Evolutionary conservation across 2,888 invertebrate species (phyloP).

Genomic region (Xylota segnis): DNA sequence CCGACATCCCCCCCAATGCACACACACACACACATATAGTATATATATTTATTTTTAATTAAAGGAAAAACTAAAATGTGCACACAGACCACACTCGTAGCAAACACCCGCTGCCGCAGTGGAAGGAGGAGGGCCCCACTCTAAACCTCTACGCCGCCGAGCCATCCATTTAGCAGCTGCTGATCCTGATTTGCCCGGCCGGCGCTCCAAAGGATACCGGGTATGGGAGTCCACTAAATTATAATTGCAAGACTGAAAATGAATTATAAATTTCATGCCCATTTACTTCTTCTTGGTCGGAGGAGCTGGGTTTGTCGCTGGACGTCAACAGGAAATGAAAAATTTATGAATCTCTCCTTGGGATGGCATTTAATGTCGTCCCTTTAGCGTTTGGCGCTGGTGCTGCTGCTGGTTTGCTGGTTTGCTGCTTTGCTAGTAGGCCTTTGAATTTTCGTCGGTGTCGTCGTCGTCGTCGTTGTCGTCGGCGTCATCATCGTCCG

Average conservation of each 20-base stretch:
- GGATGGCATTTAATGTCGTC: conserved; percentile 73
- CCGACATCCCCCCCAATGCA: conserved; percentile 12
- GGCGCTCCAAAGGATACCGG: conserved; percentile 38
- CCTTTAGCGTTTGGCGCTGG: conserved; percentile 22
- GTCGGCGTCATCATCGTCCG: conserved; percentile 26
- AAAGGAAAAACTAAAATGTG: conserved; percentile 77
- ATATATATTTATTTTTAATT: conserved; percentile 76
- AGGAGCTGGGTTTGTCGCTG: conserved; percentile 71
- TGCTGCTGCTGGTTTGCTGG: conserved; percentile 11
- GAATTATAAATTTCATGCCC: conserved; percentile 77
- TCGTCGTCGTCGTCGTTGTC: conserved; percentile 18
- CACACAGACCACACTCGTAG: conserved; percentile 73
- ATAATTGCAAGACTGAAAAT: conserved; percentile 77
- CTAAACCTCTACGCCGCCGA: conserved; percentile 32
- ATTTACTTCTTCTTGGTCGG: conserved; percentile 70
- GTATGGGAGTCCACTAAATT: conserved; percentile 75
- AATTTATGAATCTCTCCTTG: conserved; percentile 76
- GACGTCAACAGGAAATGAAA: conserved; percentile 77
- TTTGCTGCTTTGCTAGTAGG: conserved; percentile 35
- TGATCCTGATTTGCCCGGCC: conserved; percentile 70
- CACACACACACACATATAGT: conserved; percentile 22
- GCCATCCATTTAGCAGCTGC: conserved; percentile 70
- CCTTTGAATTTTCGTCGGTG: conserved; percentile 46
- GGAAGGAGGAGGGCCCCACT: not conserved
- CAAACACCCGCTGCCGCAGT: conserved; percentile 33